These are phyloP conservation scores for Rhyacichthys aspro DNA, from an alignment of 2,797 vertebrate species.

Conservation along the genomic window DNA sequence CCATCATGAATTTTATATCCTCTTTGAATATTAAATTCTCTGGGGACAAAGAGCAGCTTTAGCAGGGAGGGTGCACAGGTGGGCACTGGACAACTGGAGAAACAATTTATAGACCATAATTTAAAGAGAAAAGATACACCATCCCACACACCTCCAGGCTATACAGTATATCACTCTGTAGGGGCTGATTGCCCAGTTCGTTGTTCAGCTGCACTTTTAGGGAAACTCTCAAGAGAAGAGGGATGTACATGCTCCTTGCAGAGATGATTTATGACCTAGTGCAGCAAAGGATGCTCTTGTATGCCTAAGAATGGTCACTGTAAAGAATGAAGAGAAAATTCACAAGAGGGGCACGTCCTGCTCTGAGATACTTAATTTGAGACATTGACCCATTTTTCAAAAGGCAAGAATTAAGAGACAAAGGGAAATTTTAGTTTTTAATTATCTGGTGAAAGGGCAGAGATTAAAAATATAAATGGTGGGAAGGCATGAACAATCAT, in stretches of 20 bases:
- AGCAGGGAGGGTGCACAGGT: conserved; percentile 11
- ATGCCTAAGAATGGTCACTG: conserved; percentile 12
- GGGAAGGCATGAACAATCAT: no score
- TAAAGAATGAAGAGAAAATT: conserved; percentile 6
- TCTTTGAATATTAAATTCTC: conserved; percentile 42
- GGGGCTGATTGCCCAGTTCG: conserved; percentile 1
- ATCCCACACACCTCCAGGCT: neutral
- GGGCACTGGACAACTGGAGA: conserved; percentile 2
- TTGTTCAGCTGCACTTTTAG: conserved; percentile 13
- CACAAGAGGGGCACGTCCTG: conserved; percentile 33
- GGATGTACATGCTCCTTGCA: neutral
- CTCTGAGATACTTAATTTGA: conserved; percentile 10
- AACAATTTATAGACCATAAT: neutral
- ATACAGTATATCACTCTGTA: neutral
- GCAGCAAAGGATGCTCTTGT: conserved; percentile 35
- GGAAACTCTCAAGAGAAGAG: neutral
- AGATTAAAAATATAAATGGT: no score
- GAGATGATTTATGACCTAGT: conserved; percentile 42
- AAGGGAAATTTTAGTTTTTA: no score
- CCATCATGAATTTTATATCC: conserved; percentile 38
- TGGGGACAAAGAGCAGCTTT: conserved; percentile 30
- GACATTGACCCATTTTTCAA: no score
- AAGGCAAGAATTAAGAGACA: no score
- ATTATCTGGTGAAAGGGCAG: no score
- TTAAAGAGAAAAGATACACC: neutral